Evolutionary conservation across 1,140 invertebrate genomes (phyloP), one percentile per base, ranked within the genome.

Genomic region (Lanistes nyassanus): DNA sequence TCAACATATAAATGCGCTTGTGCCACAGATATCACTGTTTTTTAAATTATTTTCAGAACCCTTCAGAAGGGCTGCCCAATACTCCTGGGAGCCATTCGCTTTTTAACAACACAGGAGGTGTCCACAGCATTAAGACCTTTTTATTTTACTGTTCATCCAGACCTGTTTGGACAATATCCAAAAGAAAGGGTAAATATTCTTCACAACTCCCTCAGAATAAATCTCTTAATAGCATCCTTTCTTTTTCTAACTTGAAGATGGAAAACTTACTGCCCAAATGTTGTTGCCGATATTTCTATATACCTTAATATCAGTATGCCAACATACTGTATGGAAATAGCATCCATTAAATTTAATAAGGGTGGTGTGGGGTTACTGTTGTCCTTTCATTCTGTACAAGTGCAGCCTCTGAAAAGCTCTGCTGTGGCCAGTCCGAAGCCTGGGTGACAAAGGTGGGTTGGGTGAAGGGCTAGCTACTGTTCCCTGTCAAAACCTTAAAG

Each of bases 141-240:
- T 88, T 98, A 97, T 88, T 98, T 98, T 89, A 93, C 93, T 65
- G 96, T 98, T 31, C 97, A 98, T 92, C 97, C 97, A 23, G 97
- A 98, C 90, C 90, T 98, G 53, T 98, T 98, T 92, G 95, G 95
- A 72, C 94, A 95, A 88, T 93, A 94, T 91, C 97, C 97, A 55
- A 93, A 92, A 84, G 95, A 97, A 91, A 93, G 94, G 85, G 95
- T 95, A 89, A 91, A 88, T 85, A 3, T 19, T n/a, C 56, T 68
- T n/a, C 37, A 26, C 34, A 31, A 21, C 37, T 13, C 7, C 3
- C 42, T 60, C 21, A 1, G 36, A 16, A 16, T 11, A 4, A 51
- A 29, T 51, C 3, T 19, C 21, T 42, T 7, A 37, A 37, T 29
- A 26, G 3, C 23, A 19, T 0, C 39, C 3, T 62, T 23, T 73